Base-by-base conservation (phyloP, 2,797 vertebrate species). In the Craterocephalus amniculus region DNA sequence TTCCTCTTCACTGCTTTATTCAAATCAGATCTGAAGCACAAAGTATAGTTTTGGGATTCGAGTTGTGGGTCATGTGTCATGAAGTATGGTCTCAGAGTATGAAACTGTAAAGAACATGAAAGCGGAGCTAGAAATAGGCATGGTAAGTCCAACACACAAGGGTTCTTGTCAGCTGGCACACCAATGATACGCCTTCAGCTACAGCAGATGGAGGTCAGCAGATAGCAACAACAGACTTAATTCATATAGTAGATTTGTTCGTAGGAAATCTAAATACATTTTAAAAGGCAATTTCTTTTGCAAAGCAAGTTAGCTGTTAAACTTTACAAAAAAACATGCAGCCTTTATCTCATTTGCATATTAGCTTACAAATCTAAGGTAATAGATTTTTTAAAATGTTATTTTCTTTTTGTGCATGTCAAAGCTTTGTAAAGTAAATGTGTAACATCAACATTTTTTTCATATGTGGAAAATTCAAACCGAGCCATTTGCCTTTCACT, bases 101-200 rank as follows among this genome's bases (percentile, higher is more conserved):
- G 83, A 78, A 61, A 81, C 56, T 70, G 61, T 73, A 57, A 78
- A 79, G 71, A 79, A 78, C 75, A 88, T 86, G 73, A 79, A 85
- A 87, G 85, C 22, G 27, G 38, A 60, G 69, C 76, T 83, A 22
- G 74, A 85, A 90, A 89, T 85, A 85, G 87, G 72, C 66, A 70
- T 1, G 71, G 71, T 76, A 76, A 83, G 56, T 86, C 76, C 79
- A 79, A 80, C 80, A 68, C 83, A 75, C 78, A 84, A 76, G 55
- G 29, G 29, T 58, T 38, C 63, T 63, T 76, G 78, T 83, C 74
- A 70, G 68, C 79, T 32, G 63, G 29, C 64, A 64, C 14, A 61
- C 72, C 60, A 64, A 43, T 70, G 74, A 80, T 78, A 75, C 74
- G 71, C 66, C 63, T 78, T 76, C 63, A 70, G 75, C 70, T 59